Evolutionary conservation across 1,140 invertebrate species (phyloP), one percentile per base, ranked within the genome.

Genomic region (Carcinoscorpius rotundicauda): DNA sequence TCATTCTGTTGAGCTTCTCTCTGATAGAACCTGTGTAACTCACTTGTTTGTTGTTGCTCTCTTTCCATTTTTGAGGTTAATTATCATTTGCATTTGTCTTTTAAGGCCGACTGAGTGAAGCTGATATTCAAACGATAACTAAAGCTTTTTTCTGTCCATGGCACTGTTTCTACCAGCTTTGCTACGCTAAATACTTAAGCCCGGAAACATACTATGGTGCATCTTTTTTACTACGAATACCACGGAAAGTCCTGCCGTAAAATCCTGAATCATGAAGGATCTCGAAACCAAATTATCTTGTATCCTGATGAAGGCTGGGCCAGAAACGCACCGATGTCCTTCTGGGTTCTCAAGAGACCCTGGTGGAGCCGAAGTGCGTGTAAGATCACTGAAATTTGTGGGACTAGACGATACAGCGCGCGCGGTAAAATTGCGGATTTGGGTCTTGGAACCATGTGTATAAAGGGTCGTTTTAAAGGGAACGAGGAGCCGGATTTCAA

Each of bases 291-390:
- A 80, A 84, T 91, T 63, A 80, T 89, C 66, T 78, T 92, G 65
- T 91, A 88, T 74, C 87, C 89, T 0, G 89, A 91, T 74, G 88
- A 91, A 75, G 87, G 88, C 10, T 91, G 88, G 87, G 88, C 89
- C 55, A 81, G 87, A 65, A 89, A 86, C 68, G 89, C 88, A 48
- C 85, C 87, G 51, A 88, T 87, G 67, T 87, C 86, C 50, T 89
- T 91, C 76, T 91, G 88, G 88, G 86, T 87, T n/a, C 81, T 92
- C 68, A 87, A 87, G 73, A 86, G 87, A 58, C 86, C 85, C 71
- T 90, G 88, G 87, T 92, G 89, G 88, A 86, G 86, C 66, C 79
- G 83, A 58, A 86, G 84, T 69, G 80, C 85, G 9, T 91, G 88
- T 77, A 88, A 88, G 78, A 87, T 92, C 64, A 85, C 89, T 48